Evolutionary conservation across 2,797 vertebrate species (phyloP).

Genomic region (Carcharodon carcharias): DNA sequence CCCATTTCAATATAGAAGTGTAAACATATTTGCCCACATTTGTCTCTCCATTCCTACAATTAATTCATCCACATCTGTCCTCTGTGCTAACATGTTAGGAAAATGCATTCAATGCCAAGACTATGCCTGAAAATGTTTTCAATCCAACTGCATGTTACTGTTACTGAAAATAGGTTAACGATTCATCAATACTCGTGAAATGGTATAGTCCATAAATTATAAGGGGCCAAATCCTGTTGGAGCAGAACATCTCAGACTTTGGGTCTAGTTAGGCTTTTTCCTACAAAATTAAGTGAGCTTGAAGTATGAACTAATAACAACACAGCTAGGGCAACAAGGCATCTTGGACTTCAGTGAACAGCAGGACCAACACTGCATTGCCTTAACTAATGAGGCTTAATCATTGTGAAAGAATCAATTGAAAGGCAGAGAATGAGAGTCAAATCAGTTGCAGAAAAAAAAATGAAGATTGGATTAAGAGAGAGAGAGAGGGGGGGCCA

Average conservation of each 20-base stretch:
- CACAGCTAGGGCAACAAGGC: not conserved
- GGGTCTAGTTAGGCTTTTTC: not conserved
- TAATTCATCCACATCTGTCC: not conserved
- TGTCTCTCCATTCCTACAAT: not conserved
- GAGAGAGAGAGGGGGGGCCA: not conserved
- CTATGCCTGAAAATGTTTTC: not conserved
- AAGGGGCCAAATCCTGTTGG: not conserved
- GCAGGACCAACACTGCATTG: not conserved
- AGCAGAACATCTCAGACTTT: not conserved
- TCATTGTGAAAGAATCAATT: not conserved
- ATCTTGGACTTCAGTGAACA: not conserved
- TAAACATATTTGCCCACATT: not conserved
- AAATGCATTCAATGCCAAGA: not conserved
- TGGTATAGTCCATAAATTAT: not conserved
- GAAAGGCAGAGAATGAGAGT: not conserved
- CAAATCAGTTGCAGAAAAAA: not conserved
- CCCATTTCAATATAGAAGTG: not conserved
- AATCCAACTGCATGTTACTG: not conserved
- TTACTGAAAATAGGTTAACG: not conserved
- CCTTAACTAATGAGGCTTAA: not conserved
- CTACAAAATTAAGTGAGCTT: not conserved
- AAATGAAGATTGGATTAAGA: not conserved
- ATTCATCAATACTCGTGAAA: not conserved
- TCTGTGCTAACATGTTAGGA: not conserved
- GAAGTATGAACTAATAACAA: not conserved